Base-by-base conservation (phyloP, 2,797 vertebrate genomes). In the Echiichthys vipera region DNA sequence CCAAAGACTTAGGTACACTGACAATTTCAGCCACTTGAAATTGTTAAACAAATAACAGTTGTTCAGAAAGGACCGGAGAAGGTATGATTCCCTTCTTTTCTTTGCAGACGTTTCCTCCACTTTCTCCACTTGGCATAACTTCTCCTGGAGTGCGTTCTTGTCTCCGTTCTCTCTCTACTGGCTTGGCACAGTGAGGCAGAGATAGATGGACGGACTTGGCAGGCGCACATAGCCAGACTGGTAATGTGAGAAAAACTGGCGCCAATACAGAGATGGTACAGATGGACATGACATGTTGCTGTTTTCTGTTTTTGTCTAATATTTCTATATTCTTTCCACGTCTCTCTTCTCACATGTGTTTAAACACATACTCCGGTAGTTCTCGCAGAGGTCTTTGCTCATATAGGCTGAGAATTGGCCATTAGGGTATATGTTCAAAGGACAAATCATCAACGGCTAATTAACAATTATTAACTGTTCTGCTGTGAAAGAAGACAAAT, bases 381-480 rank as follows among this genome's bases (percentile, higher is more conserved):
- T 83, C 74, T 87, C 57, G 40, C 81, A 40, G 68, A 65, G 85
- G 58, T 79, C 75, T 84, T 65, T 80, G 76, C 78, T 80, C 80
- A 50, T 80, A 78, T 80, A 79, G 81, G 84, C 80, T 83, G 77
- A 87, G 86, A 86, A 86, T 81, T 81, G 86, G 81, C 86, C 88
- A 89, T 88, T 86, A 83, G 89, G 88, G 88, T 91, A 83, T 86
- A 90, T 82, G 86, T 91, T 93, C 90, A 94, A 93, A 92, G 90
- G 89, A 93, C 83, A 88, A 89, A 91, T 91, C 91, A 87, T 93
- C 90, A 87, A 88, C 83, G 77, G 86, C 90, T 93, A 93, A 94
- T 94, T 92, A 93, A 92, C 88, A 90, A 91, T 93, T 93, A 94
- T 94, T 91, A 94, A 93, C 89, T 89, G 87, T 89, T 91, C 88